Percentiles rank a stretch among this genome's conserved stretches.
These are phyloP conservation scores for Zoroaster sp. DNA, from an alignment of 53 echinoderm and acorn worm species.

Conservation along the genomic window DNA sequence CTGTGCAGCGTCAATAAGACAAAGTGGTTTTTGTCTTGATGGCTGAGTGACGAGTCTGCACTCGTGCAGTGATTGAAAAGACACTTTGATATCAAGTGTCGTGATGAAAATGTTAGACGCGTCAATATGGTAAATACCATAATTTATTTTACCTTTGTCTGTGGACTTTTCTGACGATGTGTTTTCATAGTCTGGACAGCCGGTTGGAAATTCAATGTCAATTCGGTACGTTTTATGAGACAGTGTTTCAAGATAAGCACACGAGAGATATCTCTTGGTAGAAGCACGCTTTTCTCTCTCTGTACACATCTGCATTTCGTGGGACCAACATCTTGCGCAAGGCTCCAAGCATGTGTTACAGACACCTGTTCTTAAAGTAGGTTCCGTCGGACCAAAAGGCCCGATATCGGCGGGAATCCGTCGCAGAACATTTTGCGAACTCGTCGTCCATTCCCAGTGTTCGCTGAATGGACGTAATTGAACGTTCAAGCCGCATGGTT, in stretches of 20 bases:
- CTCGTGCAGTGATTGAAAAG: background rate
- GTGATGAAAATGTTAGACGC: background rate
- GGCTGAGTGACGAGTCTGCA: background rate
- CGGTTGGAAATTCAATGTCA: conserved; percentile 9
- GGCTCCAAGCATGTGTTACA: conserved; percentile 9
- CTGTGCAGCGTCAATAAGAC: background rate
- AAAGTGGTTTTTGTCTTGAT: background rate
- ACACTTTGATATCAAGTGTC: background rate
- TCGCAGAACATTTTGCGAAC: background rate
- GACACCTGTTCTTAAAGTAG: background rate
- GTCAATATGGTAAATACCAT: background rate
- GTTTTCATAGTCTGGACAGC: background rate
- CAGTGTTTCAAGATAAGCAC: conserved; percentile 7
- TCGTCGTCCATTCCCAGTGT: background rate
- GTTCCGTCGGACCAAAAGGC: background rate
- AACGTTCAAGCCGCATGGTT: background rate
- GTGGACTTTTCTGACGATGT: background rate
- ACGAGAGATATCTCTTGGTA: conserved; percentile 7
- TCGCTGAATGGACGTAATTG: background rate
- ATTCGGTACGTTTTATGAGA: conserved; percentile 24
- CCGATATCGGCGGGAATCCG: background rate
- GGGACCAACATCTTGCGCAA: background rate
- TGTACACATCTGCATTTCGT: background rate
- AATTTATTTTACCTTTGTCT: background rate
- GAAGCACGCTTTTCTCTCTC: background rate